Conservation (phyloP, 2,888 invertebrate species). For the Cyclophora albipunctata region DNA sequence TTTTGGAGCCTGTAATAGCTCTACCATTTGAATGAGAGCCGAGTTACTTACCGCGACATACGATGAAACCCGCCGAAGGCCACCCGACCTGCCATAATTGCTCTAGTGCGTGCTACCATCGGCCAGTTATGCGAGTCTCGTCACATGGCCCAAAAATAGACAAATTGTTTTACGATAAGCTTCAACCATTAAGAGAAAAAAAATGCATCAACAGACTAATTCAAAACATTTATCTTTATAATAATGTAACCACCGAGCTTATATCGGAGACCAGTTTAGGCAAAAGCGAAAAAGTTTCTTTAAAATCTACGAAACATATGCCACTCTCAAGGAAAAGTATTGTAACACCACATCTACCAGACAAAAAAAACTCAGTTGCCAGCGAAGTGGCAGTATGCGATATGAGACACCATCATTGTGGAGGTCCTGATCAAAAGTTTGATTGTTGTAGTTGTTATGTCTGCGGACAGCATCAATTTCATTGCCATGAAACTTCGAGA, state of each 20-base stretch:
- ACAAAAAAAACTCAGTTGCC: no score
- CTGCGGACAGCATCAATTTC: conserved; percentile 18
- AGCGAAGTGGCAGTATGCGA: no score
- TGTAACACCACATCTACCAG: no score
- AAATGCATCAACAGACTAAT: conserved; percentile 41
- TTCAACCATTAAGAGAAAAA: conserved; percentile 38
- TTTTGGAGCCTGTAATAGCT: not conserved
- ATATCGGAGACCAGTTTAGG: conserved; percentile 32
- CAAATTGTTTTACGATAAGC: conserved; percentile 36
- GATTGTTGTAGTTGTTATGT: conserved; percentile 46
- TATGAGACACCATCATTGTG: no score
- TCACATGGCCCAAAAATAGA: conserved; percentile 33
- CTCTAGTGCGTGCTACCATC: conserved; percentile 37
- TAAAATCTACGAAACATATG: conserved; percentile 12
- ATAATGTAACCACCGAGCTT: conserved; percentile 39
- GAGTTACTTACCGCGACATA: conserved; percentile 4
- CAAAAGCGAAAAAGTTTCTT: conserved; percentile 24
- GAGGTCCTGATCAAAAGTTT: conserved; percentile 9
- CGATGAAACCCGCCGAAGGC: conserved; percentile 15
- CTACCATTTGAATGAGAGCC: conserved; percentile 14
- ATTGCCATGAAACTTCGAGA: no score
- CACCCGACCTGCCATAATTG: conserved; percentile 27
- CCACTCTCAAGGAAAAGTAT: conserved; percentile 1
- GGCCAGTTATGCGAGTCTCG: conserved; percentile 10
- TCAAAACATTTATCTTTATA: conserved; percentile 45